Percentiles rank a stretch among this genome's conserved stretches.
phyloP scores from a whole-genome alignment of 2,888 invertebrate genomes.

The Cataglyphis albicans region DNA sequence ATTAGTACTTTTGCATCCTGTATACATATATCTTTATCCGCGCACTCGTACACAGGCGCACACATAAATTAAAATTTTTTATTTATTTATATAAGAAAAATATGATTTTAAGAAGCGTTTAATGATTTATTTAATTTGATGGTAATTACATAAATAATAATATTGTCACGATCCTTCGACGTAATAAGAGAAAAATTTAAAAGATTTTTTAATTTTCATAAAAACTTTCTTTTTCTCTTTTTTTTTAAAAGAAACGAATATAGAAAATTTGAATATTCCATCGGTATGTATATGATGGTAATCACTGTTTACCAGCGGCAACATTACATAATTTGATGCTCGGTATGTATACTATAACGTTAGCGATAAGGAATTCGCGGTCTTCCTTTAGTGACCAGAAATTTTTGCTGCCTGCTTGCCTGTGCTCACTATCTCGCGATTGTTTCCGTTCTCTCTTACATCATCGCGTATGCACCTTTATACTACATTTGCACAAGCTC shows the following conservation, averaged over 20 bases:
- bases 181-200: background rate
- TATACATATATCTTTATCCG: background rate
- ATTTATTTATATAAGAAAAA: slow-evolving; percentile 5
- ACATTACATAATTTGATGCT: slow-evolving; percentile 66
- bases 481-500: background rate
- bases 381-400: slow-evolving; percentile 51
- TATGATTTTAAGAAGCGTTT: background rate
- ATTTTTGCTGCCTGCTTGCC: slow-evolving; percentile 56
- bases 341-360: slow-evolving; percentile 49
- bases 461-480: slow-evolving; percentile 41
- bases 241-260: background rate
- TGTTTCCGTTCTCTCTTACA: slow-evolving; percentile 74
- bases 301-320: slow-evolving; percentile 65
- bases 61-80: background rate
- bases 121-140: background rate
- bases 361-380: slow-evolving; percentile 64
- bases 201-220: background rate
- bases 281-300: slow-evolving; percentile 43
- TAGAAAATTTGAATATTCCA: slow-evolving; percentile 36
- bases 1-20: background rate
- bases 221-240: background rate
- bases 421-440: slow-evolving; percentile 67
- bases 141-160: background rate
- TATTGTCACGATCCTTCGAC: background rate
- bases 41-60: background rate